Conservation (phyloP, 2,888 invertebrate species). For the Phyto melanocephala region DNA sequence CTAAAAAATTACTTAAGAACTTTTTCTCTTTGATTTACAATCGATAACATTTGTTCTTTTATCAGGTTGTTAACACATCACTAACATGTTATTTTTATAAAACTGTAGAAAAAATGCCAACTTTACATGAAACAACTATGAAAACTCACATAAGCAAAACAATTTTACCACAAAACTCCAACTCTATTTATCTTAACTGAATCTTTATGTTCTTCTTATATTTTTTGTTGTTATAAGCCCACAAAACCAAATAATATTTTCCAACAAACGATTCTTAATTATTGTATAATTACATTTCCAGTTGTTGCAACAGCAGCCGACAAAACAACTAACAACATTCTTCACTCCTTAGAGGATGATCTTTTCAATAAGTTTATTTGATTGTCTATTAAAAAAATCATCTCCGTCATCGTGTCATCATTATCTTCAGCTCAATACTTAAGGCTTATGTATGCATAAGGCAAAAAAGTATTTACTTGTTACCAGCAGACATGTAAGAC, state of each 20-base stretch:
- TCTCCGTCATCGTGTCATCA: conserved; percentile 9
- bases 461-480: neutral
- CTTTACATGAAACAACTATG: too few species aligned
- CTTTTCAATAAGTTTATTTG: conserved; percentile 48
- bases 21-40: too few species aligned
- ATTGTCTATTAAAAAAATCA: conserved; percentile 40
- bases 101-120: too few species aligned
- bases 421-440: neutral
- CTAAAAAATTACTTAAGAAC: too few species aligned
- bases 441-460: too few species aligned
- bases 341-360: conserved; percentile 29
- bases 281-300: conserved; percentile 38
- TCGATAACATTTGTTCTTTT: neutral
- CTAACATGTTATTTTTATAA: neutral
- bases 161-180: neutral
- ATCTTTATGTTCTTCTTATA: neutral
- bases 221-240: neutral
- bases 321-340: conserved; percentile 38
- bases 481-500: neutral
- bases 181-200: neutral
- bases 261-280: conserved; percentile 16
- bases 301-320: conserved; percentile 6
- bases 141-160: too few species aligned
- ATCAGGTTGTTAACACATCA: neutral
- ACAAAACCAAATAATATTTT: neutral